phyloP scores from a whole-genome alignment of 2,797 vertebrate genomes.

The Ctenochaetus hawaiiensis region DNA sequence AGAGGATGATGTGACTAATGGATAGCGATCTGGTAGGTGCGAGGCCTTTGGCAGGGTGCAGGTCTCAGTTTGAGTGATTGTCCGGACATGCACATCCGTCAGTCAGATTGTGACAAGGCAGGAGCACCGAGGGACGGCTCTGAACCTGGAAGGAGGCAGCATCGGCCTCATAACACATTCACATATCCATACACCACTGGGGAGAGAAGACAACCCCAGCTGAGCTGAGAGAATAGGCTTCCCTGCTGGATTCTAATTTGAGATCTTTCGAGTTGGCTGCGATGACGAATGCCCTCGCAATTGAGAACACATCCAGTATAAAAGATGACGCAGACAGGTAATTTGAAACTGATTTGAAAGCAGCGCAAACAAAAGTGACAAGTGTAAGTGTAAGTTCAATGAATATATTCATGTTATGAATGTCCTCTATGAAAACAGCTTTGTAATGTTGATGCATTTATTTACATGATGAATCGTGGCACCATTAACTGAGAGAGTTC shows the following conservation, averaged over 20 bases:
- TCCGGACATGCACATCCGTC: slow-evolving; percentile 66
- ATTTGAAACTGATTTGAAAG: slow-evolving; percentile 63
- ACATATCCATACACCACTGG: slow-evolving; percentile 36
- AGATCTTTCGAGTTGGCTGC: slow-evolving; percentile 39
- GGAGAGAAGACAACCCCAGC: slow-evolving; percentile 20
- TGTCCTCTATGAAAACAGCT: slow-evolving; percentile 69
- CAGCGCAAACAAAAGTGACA: slow-evolving; percentile 74
- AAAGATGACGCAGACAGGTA: slow-evolving; percentile 61
- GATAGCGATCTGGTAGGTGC: slow-evolving; percentile 61
- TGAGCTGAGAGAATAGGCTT: slow-evolving; percentile 37
- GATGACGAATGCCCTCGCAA: slow-evolving; percentile 65
- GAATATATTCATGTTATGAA: slow-evolving; percentile 73
- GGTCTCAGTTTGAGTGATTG: slow-evolving; percentile 65
- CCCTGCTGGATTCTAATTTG: slow-evolving; percentile 52
- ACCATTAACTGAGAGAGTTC: slow-evolving; percentile 65
- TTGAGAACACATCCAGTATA: slow-evolving; percentile 51
- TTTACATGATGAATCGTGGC: slow-evolving; percentile 76
- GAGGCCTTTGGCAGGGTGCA: slow-evolving; percentile 56
- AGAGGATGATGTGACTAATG: slow-evolving; percentile 67
- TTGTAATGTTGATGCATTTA: slow-evolving; percentile 74
- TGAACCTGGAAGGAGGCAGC: slow-evolving; percentile 50
- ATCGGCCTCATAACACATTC: slow-evolving; percentile 41
- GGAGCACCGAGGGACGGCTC: slow-evolving; percentile 44
- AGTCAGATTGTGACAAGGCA: slow-evolving; percentile 55
- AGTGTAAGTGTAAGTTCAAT: slow-evolving; percentile 44